Base-by-base conservation (phyloP, 2,797 vertebrate species). In the Spheniscus humboldti region DNA sequence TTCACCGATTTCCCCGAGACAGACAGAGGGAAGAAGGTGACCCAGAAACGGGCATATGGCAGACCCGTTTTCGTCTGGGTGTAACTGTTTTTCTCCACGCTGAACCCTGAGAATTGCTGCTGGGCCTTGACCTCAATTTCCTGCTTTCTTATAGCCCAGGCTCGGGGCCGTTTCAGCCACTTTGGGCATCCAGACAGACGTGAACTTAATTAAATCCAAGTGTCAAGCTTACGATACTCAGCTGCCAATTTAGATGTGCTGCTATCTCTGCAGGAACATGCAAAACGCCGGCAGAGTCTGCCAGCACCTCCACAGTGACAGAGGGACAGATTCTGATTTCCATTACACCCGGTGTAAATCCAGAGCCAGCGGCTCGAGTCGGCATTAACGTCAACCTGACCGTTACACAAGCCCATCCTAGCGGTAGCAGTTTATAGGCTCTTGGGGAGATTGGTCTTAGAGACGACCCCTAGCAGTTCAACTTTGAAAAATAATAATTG, bases 191-290 rank as follows among this genome's bases (percentile, higher is more conserved):
- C 88, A 72, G 78, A 39, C 72, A 95, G 94, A 93, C 71, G 86
- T 33, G 79, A 86, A 64, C 75, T 66, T 88, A 80, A 93, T 93
- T 75, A 95, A 90, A 94, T 45, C 62, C 76, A 39, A 93, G 93
- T 18, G 69, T 81, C 64, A 48, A 60, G 48, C 53, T 72, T 31
- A 41, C 31, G 86, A 77, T 25, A 37, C n/a, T 80, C 48, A n/a
- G 92, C 82, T 64, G 67, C 92, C 80, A 72, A 75, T 69, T 90
- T 43, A 75, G 83, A 88, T 2, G n/a, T 6, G 83, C 48, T 86
- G 57, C 1, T 52, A 30, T 60, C 86, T 66, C 88, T 27, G 0
- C 1, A 6, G 83, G 83, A 57, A 59, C 53, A 37, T 0, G 33
- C 23, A 14, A 41, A 55, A 47, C 0, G 1, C 57, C 2, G 2